Base-by-base conservation (phyloP, 2,113 vertebrate species). In the Oxyura jamaicensis region DNA sequence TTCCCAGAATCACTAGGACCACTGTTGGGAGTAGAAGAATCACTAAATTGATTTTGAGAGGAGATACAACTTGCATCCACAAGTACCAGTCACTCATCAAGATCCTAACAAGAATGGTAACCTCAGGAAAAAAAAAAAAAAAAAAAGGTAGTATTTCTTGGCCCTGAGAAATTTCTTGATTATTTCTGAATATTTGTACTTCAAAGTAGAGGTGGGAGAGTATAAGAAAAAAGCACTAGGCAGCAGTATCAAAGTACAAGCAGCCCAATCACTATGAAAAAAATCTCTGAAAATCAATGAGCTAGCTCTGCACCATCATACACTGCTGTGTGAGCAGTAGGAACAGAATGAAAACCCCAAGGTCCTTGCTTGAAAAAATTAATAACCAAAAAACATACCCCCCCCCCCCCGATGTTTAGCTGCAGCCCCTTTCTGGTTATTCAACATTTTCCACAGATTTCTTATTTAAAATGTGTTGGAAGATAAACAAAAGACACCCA, bases 261-360 rank as follows among this genome's bases (percentile, higher is more conserved):
- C 41, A 90, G 56, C 28, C 16, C 31, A 77, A 55, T 71, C 36
- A n/a, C 67, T 62, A 50, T 2, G 14, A 74, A 90, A 80, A 16
- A 66, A 91, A 36, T 63, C 21, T 59, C 71, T 68, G 80, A 75
- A 95, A 96, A 97, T 88, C 79, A 90, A 78, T 68, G 73, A 93
- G 73, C 76, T 29, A 74, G 31, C 33, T 91, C 79, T 88, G 77
- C 91, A 96, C 93, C 91, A 91, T 84, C 52, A 81, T 58, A 48
- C 10, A 42, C 52, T 92, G 55, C 83, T 91, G 72, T 65, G 76
- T 86, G 83, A 93, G 52, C 19, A 83, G 46, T 8, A 69, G 19
- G 73, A 83, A n/a, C 26, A 22, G 80, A 91, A 94, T 13, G 56
- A 68, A 86, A 93, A 75, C 4, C 2, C 17, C 56, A 72, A 56